Evolutionary conservation across 2,113 vertebrate species (phyloP), one percentile per base, ranked within the genome.

Genomic region (Limnothrissa miodon): DNA sequence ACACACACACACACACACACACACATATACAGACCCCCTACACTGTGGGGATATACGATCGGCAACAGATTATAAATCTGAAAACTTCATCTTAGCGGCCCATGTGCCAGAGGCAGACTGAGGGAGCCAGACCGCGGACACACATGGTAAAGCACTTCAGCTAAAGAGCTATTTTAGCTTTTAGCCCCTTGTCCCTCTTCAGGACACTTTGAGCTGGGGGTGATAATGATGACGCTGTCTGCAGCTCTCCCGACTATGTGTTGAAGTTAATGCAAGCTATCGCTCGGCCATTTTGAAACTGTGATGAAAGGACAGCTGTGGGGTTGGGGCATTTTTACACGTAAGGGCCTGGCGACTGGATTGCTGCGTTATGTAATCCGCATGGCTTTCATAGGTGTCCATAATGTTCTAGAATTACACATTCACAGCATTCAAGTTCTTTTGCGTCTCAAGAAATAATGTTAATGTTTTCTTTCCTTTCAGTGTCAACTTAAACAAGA

Each of bases 131-230:
- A 23, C 51, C 81, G 19, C 74, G 42, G 45, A 33, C 39, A 59
- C 86, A 81, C 81, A 87, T 85, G 86, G 83, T 88, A 51, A 85
- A 80, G 80, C 42, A 59, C 66, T 82, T 82, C 23, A 79, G 78
- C 36, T n/a, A 84, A 88, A 78, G 66, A 74, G 66, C 66, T 74
- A 74, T 74, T 74, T 74, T 74, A 74, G 66, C 66, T 36, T 74
- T 74, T 33, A 33, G 66, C 66, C 66, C 33, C 66, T 74, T 36
- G 66, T 74, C 25, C 66, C 66, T 74, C 66, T 74, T 13, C 25
- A 74, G 66, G 17, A 15, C 33, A 33, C 66, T 74, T 74, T 29
- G 13, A 33, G 66, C 29, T 10, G 29, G 66, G 66, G 59, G 66
- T 33, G 66, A 74, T 74, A 74, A 74, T 74, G 66, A 74, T 74